Base-by-base conservation (phyloP, 2,113 vertebrate genomes). In the Hassar affinis region DNA sequence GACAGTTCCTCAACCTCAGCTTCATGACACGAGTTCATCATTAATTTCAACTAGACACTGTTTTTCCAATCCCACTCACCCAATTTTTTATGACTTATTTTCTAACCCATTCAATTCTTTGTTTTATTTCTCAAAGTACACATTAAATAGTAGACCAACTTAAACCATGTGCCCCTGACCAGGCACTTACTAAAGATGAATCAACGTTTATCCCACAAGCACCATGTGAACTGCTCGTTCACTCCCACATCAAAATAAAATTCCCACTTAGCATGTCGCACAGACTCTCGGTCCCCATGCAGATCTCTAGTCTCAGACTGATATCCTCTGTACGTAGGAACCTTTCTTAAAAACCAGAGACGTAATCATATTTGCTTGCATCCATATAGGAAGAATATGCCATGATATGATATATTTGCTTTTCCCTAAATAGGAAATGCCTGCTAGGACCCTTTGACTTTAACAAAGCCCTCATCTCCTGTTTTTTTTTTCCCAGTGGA, bases 381-480 rank as follows among this genome's bases (percentile, higher is more conserved):
- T 51, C 6, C 30, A 3, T 20, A 76, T 42, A 75, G 30, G 20
- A 64, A 64, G 45, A n/a, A 49, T 38, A n/a, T 64, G 57, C 17
- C n/a, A 56, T 25, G 30, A 14, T 35, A 25, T n/a, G 71, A 61
- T 51, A 64, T n/a, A 64, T 33, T 45, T 47, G n/a, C 30, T 52
- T 81, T 81, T 76, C 75, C 71, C 79, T 76, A 85, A 85, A 85
- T 71, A 79, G 85, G 80, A 78, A 86, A 86, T 82, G 75, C 33
- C 51, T 75, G 12, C 42, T 62, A 79, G 66, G 76, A 64, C 30
- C 25, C 6, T 62, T 8, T 74, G 81, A 81, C 72, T 82, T 72
- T 45, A 52, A 69, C 62, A 77, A 82, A 78, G 51, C 56, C 66
- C 57, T 62, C 64, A 76, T 66, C 54, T 52, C 78, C n/a, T 61